phyloP scores from a whole-genome alignment of 2,888 invertebrate species.

The Mythimna ferrago region DNA sequence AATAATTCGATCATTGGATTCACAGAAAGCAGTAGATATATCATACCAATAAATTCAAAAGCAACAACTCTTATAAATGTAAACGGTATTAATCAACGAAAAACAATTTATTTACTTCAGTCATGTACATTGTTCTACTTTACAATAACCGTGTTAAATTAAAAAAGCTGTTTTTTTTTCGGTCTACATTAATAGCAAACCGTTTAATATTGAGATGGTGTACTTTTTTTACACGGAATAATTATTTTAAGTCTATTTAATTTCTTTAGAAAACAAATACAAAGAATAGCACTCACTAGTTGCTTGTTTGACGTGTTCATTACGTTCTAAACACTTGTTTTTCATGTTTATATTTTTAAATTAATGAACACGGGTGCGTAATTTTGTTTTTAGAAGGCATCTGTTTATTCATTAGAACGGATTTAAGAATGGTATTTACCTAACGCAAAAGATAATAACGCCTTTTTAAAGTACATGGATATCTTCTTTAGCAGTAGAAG shows the following conservation, averaged over 20 bases:
- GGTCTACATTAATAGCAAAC: conserved; percentile 17
- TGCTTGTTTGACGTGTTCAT: background rate
- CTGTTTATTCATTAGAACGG: conserved; percentile 4
- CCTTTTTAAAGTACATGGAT: conserved; percentile 40
- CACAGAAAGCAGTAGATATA: conserved; percentile 12
- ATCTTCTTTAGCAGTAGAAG: conserved; percentile 56
- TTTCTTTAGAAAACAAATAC: background rate
- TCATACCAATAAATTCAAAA: conserved; percentile 33
- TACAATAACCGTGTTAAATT: conserved; percentile 42
- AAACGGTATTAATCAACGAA: conserved; percentile 26
- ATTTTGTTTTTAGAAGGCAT: background rate
- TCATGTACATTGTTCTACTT: conserved; percentile 42
- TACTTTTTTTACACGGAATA: conserved; percentile 1
- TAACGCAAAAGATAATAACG: conserved; percentile 32
- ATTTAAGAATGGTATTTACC: conserved; percentile 15
- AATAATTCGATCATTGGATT: conserved; percentile 3
- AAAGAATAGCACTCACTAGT: conserved; percentile 1
- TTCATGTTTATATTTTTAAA: background rate
- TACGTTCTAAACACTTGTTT: background rate
- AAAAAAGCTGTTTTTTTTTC: conserved; percentile 36
- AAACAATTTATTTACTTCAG: conserved; percentile 37
- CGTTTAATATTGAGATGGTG: conserved; percentile 11
- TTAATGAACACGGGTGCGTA: background rate
- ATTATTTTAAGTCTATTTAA: background rate
- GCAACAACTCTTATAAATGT: conserved; percentile 28